A percentile compares a stretch with the other conserved stretches of the same genome.
Evolutionary conservation across 2,113 vertebrate genomes (phyloP).

Genomic region (Himantopus leucocephalus): DNA sequence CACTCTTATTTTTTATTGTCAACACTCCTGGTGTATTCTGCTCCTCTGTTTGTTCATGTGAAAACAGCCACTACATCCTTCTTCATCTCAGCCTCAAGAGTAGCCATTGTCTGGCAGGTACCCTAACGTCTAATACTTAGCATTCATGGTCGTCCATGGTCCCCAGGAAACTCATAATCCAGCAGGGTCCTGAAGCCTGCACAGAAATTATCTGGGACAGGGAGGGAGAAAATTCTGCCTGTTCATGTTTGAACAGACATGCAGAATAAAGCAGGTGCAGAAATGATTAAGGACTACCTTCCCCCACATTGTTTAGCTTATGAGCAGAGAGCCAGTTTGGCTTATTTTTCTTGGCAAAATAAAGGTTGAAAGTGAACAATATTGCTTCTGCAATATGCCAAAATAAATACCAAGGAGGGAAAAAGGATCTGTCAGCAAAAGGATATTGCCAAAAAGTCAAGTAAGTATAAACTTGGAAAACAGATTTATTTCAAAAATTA

Average conservation of each 20-base stretch:
- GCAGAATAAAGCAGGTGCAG: background rate
- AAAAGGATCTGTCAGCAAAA: constrained; percentile 16
- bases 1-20: background rate
- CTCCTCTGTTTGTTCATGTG: background rate
- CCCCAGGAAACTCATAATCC: background rate
- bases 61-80: background rate
- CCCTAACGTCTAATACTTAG: background rate
- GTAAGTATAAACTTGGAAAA: background rate
- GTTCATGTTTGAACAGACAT: background rate
- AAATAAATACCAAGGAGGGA: constrained; percentile 14
- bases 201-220: background rate
- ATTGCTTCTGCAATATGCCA: constrained; percentile 2
- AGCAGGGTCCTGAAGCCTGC: background rate
- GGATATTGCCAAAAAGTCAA: background rate
- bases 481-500: background rate
- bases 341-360: constrained; percentile 35
- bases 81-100: background rate
- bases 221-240: background rate
- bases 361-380: constrained; percentile 10
- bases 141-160: background rate
- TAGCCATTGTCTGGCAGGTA: background rate
- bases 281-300: background rate
- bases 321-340: background rate
- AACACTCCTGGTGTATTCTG: background rate
- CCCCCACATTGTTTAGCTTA: background rate